Evolutionary conservation across 2,113 vertebrate species (phyloP).

Genomic region (Psophia crepitans): DNA sequence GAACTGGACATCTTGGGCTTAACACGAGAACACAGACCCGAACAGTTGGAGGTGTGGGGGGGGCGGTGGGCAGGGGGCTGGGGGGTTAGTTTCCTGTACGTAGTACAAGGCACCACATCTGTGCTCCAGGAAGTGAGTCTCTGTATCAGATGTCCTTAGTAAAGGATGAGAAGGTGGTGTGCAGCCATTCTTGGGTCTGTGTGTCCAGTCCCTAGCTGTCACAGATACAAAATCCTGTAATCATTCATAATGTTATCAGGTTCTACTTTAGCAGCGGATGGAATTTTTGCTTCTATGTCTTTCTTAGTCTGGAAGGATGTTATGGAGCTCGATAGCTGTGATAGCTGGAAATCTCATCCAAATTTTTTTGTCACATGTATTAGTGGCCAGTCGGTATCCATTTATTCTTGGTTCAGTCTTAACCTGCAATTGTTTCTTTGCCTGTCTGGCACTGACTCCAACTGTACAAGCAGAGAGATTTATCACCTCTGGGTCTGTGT

Average conservation of each 20-base stretch:
- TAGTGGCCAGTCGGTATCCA: background rate
- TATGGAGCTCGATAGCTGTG: background rate
- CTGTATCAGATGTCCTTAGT: background rate
- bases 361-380: background rate
- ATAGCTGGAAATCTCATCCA: background rate
- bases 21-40: background rate
- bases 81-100: background rate
- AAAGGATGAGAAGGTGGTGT: background rate
- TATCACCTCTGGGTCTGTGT: background rate
- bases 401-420: background rate
- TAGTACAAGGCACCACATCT: background rate
- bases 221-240: background rate
- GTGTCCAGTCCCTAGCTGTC: background rate
- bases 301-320: background rate
- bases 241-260: background rate
- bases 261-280: background rate
- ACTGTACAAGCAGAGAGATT: background rate
- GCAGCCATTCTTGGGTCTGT: background rate
- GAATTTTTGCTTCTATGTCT: background rate
- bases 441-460: background rate
- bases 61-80: accelerated
- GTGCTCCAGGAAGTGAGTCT: background rate
- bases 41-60: too few species aligned
- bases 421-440: background rate
- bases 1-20: background rate